These are phyloP conservation scores for Vulpes ferrilata DNA, from an alignment of 2,113 vertebrate genomes.

Conservation along the genomic window DNA sequence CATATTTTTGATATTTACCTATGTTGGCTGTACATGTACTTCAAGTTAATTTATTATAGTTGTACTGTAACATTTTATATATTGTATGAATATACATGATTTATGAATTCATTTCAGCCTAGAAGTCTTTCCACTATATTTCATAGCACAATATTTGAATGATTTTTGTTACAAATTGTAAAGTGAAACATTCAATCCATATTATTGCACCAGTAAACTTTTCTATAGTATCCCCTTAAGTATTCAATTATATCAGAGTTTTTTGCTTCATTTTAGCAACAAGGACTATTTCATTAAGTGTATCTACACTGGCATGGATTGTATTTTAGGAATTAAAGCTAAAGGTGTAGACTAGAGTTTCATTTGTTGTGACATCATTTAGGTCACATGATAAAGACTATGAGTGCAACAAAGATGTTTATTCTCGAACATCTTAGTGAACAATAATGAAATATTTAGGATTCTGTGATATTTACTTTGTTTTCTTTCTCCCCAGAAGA, in stretches of 20 bases:
- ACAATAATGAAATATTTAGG: neutral
- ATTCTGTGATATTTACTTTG: neutral
- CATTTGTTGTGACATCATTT: neutral
- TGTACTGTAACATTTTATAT: neutral
- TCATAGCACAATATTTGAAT: neutral
- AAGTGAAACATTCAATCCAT: neutral
- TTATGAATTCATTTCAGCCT: neutral
- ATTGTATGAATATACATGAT: neutral
- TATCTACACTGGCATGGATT: neutral
- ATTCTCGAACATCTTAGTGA: neutral
- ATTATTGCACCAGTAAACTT: neutral
- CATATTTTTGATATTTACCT: neutral
- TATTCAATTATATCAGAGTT: neutral
- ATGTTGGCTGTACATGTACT: neutral
- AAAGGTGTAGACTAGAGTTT: neutral
- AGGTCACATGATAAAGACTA: neutral
- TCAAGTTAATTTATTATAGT: neutral
- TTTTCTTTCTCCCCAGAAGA: constrained; percentile 3
- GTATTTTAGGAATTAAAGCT: neutral
- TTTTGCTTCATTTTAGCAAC: neutral
- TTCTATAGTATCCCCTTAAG: neutral
- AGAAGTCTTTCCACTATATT: neutral
- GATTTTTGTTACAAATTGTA: neutral
- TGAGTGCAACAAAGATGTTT: neutral
- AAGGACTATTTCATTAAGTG: neutral